Conservation (phyloP, 2,113 vertebrate genomes). For the Mionectes macconnelli region DNA sequence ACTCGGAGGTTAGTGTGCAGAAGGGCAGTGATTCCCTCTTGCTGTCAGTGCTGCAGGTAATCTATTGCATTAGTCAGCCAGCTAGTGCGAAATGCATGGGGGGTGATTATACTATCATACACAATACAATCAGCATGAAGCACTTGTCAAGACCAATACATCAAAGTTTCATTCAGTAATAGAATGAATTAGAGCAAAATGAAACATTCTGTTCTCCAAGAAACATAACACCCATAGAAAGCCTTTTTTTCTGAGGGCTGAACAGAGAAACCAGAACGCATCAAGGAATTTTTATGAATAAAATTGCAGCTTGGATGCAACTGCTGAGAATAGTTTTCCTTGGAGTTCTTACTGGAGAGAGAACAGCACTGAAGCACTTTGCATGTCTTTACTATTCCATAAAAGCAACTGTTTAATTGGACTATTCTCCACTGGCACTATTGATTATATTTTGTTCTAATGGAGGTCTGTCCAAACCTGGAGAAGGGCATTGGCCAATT, state of each 20-base stretch:
- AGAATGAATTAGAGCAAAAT: constrained; percentile 80
- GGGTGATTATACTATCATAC: constrained; percentile 83
- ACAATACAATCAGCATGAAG: constrained; percentile 78
- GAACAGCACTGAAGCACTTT: background rate
- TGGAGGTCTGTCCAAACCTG: background rate
- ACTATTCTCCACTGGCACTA: background rate
- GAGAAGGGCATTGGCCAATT: constrained; percentile 6
- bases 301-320: background rate
- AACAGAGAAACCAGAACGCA: background rate
- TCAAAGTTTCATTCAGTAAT: constrained; percentile 81
- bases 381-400: background rate
- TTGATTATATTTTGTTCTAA: constrained; percentile 22
- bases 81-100: constrained; percentile 76
- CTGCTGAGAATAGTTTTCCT: background rate
- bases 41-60: constrained; percentile 72
- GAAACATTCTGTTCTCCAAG: constrained; percentile 73
- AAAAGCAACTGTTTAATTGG: constrained; percentile 5
- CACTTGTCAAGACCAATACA: constrained; percentile 81
- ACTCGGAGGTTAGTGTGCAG: background rate
- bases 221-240: constrained; percentile 52
- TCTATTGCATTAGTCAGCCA: constrained; percentile 78
- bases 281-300: constrained; percentile 49
- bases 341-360: background rate
- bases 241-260: constrained; percentile 8
- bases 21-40: constrained; percentile 56